Percentiles rank a stretch among this genome's conserved stretches.
These are phyloP conservation scores for Eutolmus rufibarbis DNA, from an alignment of 2,888 invertebrate genomes.

Conservation along the genomic window DNA sequence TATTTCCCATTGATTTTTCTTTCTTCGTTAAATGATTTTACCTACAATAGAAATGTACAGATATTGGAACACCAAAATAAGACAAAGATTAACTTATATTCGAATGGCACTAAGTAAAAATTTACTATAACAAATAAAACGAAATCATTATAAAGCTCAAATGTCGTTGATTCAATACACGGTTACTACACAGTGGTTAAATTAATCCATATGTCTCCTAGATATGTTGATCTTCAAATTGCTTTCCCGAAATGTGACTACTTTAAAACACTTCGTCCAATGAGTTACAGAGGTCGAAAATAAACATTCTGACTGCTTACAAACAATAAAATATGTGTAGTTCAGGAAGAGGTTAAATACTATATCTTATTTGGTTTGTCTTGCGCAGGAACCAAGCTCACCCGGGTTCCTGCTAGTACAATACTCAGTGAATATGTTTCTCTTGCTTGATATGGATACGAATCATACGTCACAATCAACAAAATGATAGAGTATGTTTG, in stretches of 20 bases:
- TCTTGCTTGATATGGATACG: conserved; percentile 36
- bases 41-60: not conserved
- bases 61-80: not conserved
- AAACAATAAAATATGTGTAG: conserved; percentile 31
- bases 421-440: conserved; percentile 34
- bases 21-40: conserved; percentile 17
- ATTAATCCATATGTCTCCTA: conserved; percentile 39
- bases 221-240: conserved; percentile 40
- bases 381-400: not conserved
- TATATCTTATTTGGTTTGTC: conserved; percentile 31
- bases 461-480: conserved; percentile 37
- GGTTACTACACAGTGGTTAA: conserved; percentile 33
- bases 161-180: conserved; percentile 23
- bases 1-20: conserved; percentile 14
- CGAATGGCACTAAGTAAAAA: conserved; percentile 28
- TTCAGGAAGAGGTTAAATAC: conserved; percentile 30
- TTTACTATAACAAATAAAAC: conserved; percentile 32
- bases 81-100: not conserved
- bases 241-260: conserved; percentile 32
- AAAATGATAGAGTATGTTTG: conserved; percentile 34
- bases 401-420: not conserved
- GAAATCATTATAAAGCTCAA: conserved; percentile 10
- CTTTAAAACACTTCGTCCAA: not conserved
- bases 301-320: conserved; percentile 12
- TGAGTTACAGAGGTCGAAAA: not conserved